Evolutionary conservation across 2,888 invertebrate genomes (phyloP), one percentile per base, ranked within the genome.

Genomic region (Thyatira batis): DNA sequence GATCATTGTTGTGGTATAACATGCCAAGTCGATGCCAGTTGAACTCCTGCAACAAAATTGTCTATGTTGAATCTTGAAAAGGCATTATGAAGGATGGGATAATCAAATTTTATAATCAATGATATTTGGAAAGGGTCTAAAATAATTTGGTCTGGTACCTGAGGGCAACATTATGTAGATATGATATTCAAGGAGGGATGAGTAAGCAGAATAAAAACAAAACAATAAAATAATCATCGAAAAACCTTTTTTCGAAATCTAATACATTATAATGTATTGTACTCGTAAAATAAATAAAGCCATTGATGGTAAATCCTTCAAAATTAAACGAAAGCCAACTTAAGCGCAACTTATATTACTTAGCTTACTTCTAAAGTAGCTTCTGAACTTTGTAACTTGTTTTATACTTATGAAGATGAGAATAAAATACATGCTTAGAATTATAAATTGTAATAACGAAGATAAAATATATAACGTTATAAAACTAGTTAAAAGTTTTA

Each of bases 1-100:
- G 86, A 25, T 93, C 94, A 72, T 94, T 92, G 86, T 96, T 96
- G 85, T 96, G 95, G 78, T 94, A 96, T 48, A 97, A 86, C 73
- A 96, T 92, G 0, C 95, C 95, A 1, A 95, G 93, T 46, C 94
- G 93, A 11, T 93, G 93, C 96, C 96, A 97, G 54, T 94, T 94
- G 81, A 96, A 96, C 62, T 93, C 93, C 92, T 92, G 87, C 0
- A 90, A 89, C 89, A 89, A 84, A 52, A 39, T 17, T 5, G 17
- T 13, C 13, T 39, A 39, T 5, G 17, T 30, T 30, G 11, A 11
- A 30, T n/a, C n/a, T n/a, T 43, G 5, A 17, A 43, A 43, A 43
- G 13, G n/a, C n/a, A n/a, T n/a, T n/a, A n/a, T n/a, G n/a, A n/a
- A n/a, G n/a, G n/a, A n/a, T n/a, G n/a, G n/a, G n/a, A n/a, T n/a